Evolutionary conservation across 2,797 vertebrate species (phyloP).

Genomic region (Steatocranus sp.): DNA sequence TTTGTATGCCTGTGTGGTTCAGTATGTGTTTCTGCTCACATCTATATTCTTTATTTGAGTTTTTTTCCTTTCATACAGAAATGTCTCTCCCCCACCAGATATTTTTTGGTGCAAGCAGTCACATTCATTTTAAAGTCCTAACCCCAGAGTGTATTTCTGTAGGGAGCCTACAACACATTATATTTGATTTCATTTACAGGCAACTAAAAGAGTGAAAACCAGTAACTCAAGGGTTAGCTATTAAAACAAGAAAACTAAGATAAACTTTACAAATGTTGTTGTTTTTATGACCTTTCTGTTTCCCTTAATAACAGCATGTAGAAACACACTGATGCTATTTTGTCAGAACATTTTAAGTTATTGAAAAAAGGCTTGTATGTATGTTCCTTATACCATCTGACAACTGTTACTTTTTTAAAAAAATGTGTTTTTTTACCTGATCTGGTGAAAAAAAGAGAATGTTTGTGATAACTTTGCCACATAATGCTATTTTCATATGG

Average conservation of each 20-base stretch:
- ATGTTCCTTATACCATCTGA: conserved; percentile 33
- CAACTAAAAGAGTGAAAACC: background rate
- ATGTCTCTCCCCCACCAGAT: background rate
- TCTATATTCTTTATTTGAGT: background rate
- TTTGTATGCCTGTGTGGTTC: background rate
- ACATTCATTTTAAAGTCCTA: background rate
- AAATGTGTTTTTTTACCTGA: conserved; percentile 32
- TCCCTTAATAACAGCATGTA: background rate
- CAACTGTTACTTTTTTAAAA: conserved; percentile 47
- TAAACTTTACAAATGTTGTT: background rate
- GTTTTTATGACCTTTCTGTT: background rate
- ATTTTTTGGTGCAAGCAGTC: background rate
- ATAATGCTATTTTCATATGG: conserved; percentile 70
- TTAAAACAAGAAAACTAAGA: background rate
- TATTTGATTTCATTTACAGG: background rate
- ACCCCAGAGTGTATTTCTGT: background rate
- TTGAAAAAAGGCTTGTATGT: conserved; percentile 43
- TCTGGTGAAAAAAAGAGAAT: conserved; percentile 29
- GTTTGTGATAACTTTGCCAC: conserved; percentile 57
- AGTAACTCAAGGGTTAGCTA: background rate
- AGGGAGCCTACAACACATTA: background rate
- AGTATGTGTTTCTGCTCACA: background rate
- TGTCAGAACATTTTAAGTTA: conserved; percentile 59
- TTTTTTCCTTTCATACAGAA: background rate
- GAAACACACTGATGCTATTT: conserved; percentile 13